A percentile compares a stretch with the other conserved stretches of the same genome.
Conservation (phyloP, 2,113 vertebrate species). For the Oncorhynchus keta region DNA sequence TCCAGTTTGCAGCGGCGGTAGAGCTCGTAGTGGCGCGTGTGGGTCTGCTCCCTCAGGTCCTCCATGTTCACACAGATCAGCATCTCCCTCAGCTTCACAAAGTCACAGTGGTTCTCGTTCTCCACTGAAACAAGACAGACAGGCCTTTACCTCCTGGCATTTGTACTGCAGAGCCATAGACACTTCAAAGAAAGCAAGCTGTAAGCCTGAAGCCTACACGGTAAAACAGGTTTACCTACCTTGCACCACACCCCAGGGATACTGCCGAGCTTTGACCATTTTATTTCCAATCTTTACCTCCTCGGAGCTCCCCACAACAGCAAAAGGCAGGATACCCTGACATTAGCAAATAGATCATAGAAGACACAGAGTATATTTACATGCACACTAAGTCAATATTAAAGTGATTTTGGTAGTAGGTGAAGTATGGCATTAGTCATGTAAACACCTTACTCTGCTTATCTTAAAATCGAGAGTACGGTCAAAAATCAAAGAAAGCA, state of each 20-base stretch:
- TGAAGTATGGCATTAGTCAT: too few relatives aligned
- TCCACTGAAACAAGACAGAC: conserved; percentile 69
- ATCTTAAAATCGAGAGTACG: too few relatives aligned
- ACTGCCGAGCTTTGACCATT: conserved; percentile 87
- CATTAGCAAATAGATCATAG: not conserved
- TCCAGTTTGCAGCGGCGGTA: conserved; percentile 87
- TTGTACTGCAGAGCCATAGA: not conserved
- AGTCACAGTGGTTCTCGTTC: conserved; percentile 88
- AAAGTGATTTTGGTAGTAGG: too few relatives aligned
- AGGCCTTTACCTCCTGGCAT: not conserved
- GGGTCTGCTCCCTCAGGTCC: conserved; percentile 84
- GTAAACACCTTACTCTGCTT: too few relatives aligned
- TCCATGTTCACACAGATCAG: conserved; percentile 89
- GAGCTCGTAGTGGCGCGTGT: conserved; percentile 83
- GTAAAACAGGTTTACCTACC: conserved; percentile 61
- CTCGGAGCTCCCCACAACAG: conserved; percentile 87
- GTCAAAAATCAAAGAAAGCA: too few relatives aligned
- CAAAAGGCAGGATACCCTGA: conserved; percentile 87
- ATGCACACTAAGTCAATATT: too few relatives aligned
- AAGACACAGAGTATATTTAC: not conserved
- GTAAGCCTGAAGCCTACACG: too few relatives aligned
- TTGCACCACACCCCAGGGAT: conserved; percentile 89
- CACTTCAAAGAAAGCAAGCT: too few relatives aligned
- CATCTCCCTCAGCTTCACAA: conserved; percentile 88
- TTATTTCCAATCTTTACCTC: conserved; percentile 90